Conservation (phyloP, 1,140 invertebrate genomes). For the Aporrectodea caliginosa region DNA sequence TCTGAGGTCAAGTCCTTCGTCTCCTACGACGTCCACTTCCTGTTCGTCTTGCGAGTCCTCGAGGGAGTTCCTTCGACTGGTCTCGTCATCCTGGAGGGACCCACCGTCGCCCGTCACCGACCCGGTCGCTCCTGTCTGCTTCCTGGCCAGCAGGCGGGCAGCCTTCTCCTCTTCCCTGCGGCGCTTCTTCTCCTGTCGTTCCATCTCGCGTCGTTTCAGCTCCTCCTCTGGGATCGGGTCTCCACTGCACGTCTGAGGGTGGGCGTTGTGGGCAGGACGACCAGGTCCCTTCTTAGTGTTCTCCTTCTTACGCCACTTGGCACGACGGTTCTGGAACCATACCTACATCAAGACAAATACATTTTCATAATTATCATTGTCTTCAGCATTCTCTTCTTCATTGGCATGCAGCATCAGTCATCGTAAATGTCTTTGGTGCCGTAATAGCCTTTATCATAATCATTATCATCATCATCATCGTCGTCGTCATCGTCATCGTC, state of each 20-base stretch:
- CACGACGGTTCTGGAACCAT: constrained; percentile 98
- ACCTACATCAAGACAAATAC: constrained; percentile 66
- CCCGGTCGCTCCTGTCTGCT: neutral
- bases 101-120: too few species aligned
- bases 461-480: too few species aligned
- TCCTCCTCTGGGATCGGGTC: constrained; percentile 95
- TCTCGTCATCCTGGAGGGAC: neutral
- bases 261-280: constrained; percentile 94
- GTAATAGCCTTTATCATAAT: too few species aligned
- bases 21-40: neutral
- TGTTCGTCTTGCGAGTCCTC: neutral
- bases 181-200: constrained; percentile 65
- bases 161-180: constrained; percentile 77
- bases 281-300: constrained; percentile 98
- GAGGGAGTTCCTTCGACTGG: neutral
- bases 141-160: neutral
- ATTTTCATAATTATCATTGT: too few species aligned
- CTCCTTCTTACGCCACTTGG: constrained; percentile 98
- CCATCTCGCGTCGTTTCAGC: constrained; percentile 80
- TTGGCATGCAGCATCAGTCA: too few species aligned
- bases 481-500: too few species aligned
- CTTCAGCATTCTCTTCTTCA: too few species aligned
- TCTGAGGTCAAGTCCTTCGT: neutral
- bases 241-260: constrained; percentile 94
- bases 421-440: too few species aligned